These are phyloP conservation scores for Euproctis similis DNA, from an alignment of 2,888 invertebrate genomes.

Conservation along the genomic window DNA sequence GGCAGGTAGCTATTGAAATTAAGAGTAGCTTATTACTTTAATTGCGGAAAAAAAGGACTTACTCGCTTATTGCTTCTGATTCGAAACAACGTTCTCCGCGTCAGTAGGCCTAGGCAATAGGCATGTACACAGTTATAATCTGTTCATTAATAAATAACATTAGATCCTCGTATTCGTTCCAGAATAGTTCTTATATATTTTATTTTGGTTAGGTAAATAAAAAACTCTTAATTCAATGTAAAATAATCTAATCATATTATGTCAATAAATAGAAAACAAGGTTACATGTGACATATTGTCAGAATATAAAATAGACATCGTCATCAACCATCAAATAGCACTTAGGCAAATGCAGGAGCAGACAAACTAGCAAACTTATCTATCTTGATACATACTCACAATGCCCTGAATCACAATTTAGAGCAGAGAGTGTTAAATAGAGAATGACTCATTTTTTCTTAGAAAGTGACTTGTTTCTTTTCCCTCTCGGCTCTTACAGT, in stretches of 20 bases:
- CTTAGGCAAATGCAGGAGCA: slow-evolving; percentile 54
- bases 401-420: slow-evolving; percentile 29
- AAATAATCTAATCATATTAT: slow-evolving; percentile 26
- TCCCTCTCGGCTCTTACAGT: slow-evolving; percentile 60
- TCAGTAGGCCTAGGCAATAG: too few species aligned
- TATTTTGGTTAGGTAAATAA: too few species aligned
- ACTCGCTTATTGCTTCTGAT: too few species aligned
- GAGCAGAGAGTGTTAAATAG: slow-evolving; percentile 33
- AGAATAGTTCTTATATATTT: too few species aligned
- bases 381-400: slow-evolving; percentile 37
- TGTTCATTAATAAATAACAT: too few species aligned
- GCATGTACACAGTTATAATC: too few species aligned
- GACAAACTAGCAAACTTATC: slow-evolving; percentile 49
- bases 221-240: slow-evolving; percentile 11
- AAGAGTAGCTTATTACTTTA: too few species aligned
- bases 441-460: slow-evolving; percentile 28
- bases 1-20: too few species aligned
- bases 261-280: slow-evolving; percentile 52
- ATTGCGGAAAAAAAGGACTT: too few species aligned
- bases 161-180: too few species aligned
- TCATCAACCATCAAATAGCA: slow-evolving; percentile 46
- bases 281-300: slow-evolving; percentile 52
- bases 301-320: slow-evolving; percentile 57
- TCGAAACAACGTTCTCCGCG: too few species aligned
- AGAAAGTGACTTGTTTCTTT: slow-evolving; percentile 70